Evolutionary conservation across 2,113 vertebrate genomes (phyloP).

Genomic region (Rhinopithecus roxellana): DNA sequence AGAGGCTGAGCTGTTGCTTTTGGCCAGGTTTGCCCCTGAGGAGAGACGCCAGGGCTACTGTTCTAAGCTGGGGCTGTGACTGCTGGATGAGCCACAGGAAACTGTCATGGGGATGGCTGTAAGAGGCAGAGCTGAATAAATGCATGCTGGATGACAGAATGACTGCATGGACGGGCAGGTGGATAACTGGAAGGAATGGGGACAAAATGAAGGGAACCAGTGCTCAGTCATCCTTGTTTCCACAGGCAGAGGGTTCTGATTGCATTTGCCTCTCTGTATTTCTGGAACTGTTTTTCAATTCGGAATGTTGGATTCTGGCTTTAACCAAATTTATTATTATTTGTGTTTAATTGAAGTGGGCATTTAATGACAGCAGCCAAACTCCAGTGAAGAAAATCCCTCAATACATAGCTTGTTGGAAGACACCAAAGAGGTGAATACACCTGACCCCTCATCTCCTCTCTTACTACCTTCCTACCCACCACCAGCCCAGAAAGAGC

Average conservation of each 20-base stretch:
- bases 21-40: constrained; percentile 54
- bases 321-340: background rate
- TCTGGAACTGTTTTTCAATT: background rate
- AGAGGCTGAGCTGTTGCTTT: constrained; percentile 16
- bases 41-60: constrained; percentile 58
- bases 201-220: background rate
- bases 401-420: background rate
- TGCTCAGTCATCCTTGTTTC: background rate
- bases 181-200: background rate
- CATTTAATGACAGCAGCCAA: background rate
- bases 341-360: background rate
- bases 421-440: background rate
- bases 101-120: background rate
- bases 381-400: background rate
- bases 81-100: constrained; percentile 44
- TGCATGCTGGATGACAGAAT: background rate
- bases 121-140: background rate
- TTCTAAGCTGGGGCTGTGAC: constrained; percentile 20
- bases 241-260: background rate
- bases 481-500: background rate
- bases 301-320: background rate
- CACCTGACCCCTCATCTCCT: background rate
- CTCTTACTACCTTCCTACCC: background rate
- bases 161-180: accelerated
- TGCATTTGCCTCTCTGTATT: background rate